Conservation (phyloP, 2,113 vertebrate species). For the Thamnophis sirtalis region DNA sequence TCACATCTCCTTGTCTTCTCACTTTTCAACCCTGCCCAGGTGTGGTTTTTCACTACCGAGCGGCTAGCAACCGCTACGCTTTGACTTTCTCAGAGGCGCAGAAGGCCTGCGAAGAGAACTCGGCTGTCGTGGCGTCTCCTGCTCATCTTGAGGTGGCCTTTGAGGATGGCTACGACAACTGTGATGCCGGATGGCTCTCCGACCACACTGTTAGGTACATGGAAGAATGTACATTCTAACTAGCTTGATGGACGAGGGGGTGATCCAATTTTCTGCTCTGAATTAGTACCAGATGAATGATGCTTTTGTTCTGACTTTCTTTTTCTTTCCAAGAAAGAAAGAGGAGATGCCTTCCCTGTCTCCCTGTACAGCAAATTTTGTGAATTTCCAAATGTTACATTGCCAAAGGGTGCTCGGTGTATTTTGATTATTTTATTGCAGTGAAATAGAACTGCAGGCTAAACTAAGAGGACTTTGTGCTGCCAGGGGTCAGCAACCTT, state of each 20-base stretch:
- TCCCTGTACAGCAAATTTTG: neutral
- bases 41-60: slow-evolving; percentile 92
- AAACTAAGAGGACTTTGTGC: too few species aligned
- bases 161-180: slow-evolving; percentile 94
- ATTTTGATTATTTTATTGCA: neutral
- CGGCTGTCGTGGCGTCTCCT: slow-evolving; percentile 78
- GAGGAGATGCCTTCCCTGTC: neutral
- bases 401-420: neutral
- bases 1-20: neutral
- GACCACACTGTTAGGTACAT: slow-evolving; percentile 87
- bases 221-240: neutral
- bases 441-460: too few species aligned
- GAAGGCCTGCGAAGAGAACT: slow-evolving; percentile 82
- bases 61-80: slow-evolving; percentile 82
- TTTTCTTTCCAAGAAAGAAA: neutral
- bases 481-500: too few species aligned
- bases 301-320: neutral
- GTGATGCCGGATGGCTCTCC: slow-evolving; percentile 92
- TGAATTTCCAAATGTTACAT: neutral
- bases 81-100: slow-evolving; percentile 81
- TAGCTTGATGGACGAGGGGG: neutral
- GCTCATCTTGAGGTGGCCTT: slow-evolving; percentile 89
- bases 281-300: neutral
- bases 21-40: slow-evolving; percentile 61
- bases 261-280: neutral